Evolutionary conservation across 2,888 invertebrate species (phyloP).

Genomic region (Buathra laborator): DNA sequence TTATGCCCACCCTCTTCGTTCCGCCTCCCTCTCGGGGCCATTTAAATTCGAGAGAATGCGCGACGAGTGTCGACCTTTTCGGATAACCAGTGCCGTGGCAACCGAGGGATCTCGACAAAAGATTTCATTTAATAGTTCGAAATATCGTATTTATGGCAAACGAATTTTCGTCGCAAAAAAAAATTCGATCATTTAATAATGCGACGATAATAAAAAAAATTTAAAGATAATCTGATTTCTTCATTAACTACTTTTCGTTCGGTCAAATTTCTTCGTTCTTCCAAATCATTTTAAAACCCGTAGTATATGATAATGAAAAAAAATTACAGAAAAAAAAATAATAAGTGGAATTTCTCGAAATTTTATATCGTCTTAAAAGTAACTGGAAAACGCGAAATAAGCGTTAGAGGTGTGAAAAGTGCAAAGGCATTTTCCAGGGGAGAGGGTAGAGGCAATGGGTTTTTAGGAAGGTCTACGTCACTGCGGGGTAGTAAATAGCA

Average conservation of each 20-base stretch:
- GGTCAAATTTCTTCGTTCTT: background rate
- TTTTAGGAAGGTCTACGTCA: constrained; percentile 71
- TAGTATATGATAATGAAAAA: background rate
- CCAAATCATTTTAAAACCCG: background rate
- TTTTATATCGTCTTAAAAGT: too few relatives aligned
- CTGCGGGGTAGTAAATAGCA: constrained; percentile 81
- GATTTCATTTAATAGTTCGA: constrained; percentile 32
- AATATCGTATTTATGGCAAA: background rate
- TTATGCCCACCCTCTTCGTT: constrained; percentile 69
- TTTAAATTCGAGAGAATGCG: constrained; percentile 73
- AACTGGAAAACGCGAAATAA: too few relatives aligned
- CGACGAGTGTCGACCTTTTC: constrained; percentile 70
- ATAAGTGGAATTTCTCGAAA: too few relatives aligned
- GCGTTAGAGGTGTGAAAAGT: constrained; percentile 10
- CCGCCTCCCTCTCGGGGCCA: constrained; percentile 58
- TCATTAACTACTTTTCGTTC: background rate
- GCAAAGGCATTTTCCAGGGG: constrained; percentile 7
- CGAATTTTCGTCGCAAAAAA: background rate
- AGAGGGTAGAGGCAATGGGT: constrained; percentile 17
- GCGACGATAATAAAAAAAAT: background rate
- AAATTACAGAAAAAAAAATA: background rate
- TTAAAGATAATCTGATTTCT: background rate
- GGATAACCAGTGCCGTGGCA: constrained; percentile 57
- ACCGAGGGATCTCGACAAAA: constrained; percentile 34
- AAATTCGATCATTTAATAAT: background rate